phyloP scores from a whole-genome alignment of 2,888 invertebrate genomes.

The Omphaloscelis lunosa region DNA sequence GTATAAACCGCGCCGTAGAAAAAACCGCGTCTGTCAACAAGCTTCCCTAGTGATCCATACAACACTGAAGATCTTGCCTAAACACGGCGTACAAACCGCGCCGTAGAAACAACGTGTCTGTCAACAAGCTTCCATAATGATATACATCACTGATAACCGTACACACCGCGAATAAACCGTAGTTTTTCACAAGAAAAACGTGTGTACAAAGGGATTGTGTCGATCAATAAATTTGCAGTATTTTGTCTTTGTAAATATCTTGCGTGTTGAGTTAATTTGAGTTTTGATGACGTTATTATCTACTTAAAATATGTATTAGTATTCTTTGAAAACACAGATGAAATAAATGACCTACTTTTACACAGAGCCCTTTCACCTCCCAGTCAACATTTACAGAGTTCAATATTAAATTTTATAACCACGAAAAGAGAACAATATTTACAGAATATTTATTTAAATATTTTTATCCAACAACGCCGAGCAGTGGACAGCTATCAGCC shows the following conservation, averaged over 20 bases:
- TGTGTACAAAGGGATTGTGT: neutral
- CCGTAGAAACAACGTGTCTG: too few relatives aligned
- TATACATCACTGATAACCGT: too few relatives aligned
- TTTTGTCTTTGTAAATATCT: neutral
- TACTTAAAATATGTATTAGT: neutral
- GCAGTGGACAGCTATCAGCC: conserved; percentile 1
- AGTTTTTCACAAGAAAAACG: too few relatives aligned
- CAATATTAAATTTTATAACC: too few relatives aligned
- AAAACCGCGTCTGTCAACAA: too few relatives aligned
- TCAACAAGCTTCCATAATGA: too few relatives aligned
- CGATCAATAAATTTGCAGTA: neutral
- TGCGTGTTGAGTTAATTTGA: too few relatives aligned
- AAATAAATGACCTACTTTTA: conserved; percentile 13
- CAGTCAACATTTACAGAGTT: conserved; percentile 21
- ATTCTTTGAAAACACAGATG: neutral
- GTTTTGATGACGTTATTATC: neutral
- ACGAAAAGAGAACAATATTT: neutral
- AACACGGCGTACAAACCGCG: too few relatives aligned
- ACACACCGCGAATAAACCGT: too few relatives aligned
- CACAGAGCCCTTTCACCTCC: conserved; percentile 1
- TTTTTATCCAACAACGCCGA: conserved; percentile 12
- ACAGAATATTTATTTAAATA: conserved; percentile 38
- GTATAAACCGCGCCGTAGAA: too few relatives aligned
- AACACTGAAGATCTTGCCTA: too few relatives aligned
- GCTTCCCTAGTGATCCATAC: too few relatives aligned